These are phyloP conservation scores for Choloepus didactylus DNA, from an alignment of 2,797 vertebrate genomes.

Conservation along the genomic window DNA sequence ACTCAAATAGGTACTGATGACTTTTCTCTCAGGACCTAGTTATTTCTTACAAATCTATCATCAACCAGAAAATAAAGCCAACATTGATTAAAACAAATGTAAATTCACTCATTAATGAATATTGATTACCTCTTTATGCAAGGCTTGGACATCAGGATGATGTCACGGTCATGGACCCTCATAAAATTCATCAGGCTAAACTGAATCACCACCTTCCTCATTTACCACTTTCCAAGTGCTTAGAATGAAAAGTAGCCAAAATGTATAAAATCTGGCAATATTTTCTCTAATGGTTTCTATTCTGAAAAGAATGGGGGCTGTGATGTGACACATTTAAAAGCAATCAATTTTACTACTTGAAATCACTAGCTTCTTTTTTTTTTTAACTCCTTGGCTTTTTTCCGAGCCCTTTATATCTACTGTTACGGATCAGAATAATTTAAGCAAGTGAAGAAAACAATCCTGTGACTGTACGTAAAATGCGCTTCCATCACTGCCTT, in stretches of 20 bases:
- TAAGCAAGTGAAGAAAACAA: neutral
- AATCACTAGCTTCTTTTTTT: constrained; percentile 4
- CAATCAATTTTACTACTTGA: constrained; percentile 52
- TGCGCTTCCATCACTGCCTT: neutral
- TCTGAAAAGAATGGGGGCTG: neutral
- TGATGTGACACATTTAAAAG: constrained; percentile 48
- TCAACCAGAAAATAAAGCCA: constrained; percentile 55
- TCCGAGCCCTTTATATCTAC: neutral
- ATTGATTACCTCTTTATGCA: neutral
- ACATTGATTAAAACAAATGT: neutral
- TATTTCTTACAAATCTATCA: constrained; percentile 33
- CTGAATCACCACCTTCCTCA: neutral
- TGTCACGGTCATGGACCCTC: neutral
- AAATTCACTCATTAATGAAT: constrained; percentile 34
- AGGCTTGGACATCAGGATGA: neutral
- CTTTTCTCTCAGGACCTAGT: neutral
- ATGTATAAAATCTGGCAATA: neutral
- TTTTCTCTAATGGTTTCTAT: neutral
- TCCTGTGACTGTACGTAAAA: neutral
- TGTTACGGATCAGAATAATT: neutral
- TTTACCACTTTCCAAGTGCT: neutral
- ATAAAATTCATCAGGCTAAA: constrained; percentile 20
- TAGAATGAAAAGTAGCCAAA: constrained; percentile 4
- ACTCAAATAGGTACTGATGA: constrained; percentile 10
- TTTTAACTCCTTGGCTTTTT: neutral